Conservation (phyloP, 2,888 invertebrate species). For the Thymelicus lineola region DNA sequence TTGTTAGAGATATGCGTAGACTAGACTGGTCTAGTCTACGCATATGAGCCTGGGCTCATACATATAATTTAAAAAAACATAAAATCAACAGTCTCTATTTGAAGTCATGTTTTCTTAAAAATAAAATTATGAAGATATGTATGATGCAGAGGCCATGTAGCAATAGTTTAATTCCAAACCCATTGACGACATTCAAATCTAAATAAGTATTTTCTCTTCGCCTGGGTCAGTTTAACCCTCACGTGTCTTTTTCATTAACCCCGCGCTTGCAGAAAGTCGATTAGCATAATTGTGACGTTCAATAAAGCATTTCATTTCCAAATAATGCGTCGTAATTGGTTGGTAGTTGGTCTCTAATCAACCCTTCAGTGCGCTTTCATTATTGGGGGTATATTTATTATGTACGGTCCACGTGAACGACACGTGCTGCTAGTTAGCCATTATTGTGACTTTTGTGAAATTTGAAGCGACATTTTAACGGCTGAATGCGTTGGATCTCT, state of each 20-base stretch:
- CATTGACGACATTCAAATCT: no score
- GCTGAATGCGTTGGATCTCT: slow-evolving; percentile 20
- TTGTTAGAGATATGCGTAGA: no score
- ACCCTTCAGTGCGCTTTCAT: slow-evolving; percentile 39
- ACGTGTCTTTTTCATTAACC: slow-evolving; percentile 3
- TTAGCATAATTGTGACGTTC: slow-evolving; percentile 47
- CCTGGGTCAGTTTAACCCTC: slow-evolving; percentile 21
- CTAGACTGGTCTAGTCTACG: no score
- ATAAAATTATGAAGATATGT: no score
- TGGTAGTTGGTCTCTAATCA: slow-evolving; percentile 39
- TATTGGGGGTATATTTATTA: slow-evolving; percentile 45
- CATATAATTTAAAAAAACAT: no score
- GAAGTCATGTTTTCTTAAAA: no score
- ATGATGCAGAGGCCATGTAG: no score
- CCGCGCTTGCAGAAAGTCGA: slow-evolving; percentile 20
- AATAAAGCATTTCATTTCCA: slow-evolving; percentile 48
- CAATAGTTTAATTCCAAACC: no score
- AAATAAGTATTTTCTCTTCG: not conserved
- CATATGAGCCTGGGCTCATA: no score
- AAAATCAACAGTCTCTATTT: no score
- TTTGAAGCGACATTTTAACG: slow-evolving; percentile 32
- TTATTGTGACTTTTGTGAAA: slow-evolving; percentile 44
- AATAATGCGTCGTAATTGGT: slow-evolving; percentile 51
- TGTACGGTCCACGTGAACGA: slow-evolving; percentile 44
- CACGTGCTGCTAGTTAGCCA: slow-evolving; percentile 48